Conservation (phyloP, 2,888 invertebrate genomes). For the Leucophenga montana region DNA sequence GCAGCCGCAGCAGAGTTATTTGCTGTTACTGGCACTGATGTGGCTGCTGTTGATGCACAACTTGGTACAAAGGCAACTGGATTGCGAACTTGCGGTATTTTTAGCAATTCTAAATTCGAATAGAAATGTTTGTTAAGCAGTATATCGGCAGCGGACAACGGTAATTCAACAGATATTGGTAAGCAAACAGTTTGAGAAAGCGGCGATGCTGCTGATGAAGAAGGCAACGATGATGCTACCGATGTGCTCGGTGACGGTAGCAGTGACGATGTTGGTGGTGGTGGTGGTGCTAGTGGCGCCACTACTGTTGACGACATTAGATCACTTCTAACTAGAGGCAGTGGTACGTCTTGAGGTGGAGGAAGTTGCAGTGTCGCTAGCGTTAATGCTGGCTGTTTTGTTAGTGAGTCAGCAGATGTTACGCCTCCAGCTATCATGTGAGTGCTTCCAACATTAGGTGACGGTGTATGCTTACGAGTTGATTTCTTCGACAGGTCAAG, state of each 20-base stretch:
- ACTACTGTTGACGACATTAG: too few relatives aligned
- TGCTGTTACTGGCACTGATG: not conserved
- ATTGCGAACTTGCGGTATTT: conserved; percentile 67
- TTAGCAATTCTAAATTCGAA: conserved; percentile 65
- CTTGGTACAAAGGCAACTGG: conserved; percentile 45
- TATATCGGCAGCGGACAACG: conserved; percentile 36
- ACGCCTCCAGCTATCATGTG: conserved; percentile 29
- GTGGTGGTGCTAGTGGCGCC: not conserved
- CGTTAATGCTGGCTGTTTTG: not conserved
- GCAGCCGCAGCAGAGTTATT: not conserved
- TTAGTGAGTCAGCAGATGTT: conserved; percentile 18
- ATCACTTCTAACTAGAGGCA: conserved; percentile 29
- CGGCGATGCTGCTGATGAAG: not conserved
- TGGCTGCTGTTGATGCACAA: conserved; percentile 3
- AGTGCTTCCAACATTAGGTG: conserved; percentile 38
- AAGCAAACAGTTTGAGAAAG: conserved; percentile 16
- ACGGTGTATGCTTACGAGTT: conserved; percentile 39
- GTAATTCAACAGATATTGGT: conserved; percentile 28
- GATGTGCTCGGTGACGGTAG: not conserved
- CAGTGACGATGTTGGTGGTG: not conserved
- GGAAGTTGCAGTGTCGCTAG: not conserved
- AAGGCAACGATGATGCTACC: not conserved
- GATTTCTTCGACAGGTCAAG: conserved; percentile 69
- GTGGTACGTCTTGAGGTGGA: conserved; percentile 30
- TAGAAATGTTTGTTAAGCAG: conserved; percentile 58